Base-by-base conservation (phyloP, 2,113 vertebrate genomes). In the Boleophthalmus pectinirostris region DNA sequence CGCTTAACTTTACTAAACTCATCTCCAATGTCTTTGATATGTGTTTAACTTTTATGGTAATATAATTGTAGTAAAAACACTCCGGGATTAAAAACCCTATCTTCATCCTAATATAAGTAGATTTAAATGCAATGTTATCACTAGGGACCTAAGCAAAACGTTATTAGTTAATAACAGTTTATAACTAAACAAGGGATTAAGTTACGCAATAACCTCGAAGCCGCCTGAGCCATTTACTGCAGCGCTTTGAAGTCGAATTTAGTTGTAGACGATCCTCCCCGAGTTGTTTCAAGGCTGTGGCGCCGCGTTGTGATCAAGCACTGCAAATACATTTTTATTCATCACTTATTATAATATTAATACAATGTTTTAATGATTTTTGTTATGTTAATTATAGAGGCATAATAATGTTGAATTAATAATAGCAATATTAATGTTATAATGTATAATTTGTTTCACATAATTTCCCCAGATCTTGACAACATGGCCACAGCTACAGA, bases 401-500 rank as follows among this genome's bases (percentile, higher is more conserved):
- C 18, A n/a, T 53, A 8, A 20, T 20, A 16, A 9, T 53, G 51
- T 53, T n/a, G 51, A n/a, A 20, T 9, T 10, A 35, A 63, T 12
- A 64, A 9, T 20, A 63, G 35, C 20, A 33, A 16, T 33, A 20
- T 33, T 9, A 4, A 11, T 33, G 2, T 35, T 14, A 56, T 10
- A 56, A 56, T 21, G 53, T 56, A 14, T 24, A 25, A 10, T 23
- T 24, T 57, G 21, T 57, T 57, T 1, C 33, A 2, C 5, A 63
- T 25, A 3, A 57, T 24, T 24, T 25, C 23, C 0, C 3, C 56
- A 75, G 88, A 90, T 89, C 90, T 87, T 67, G 81, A 92, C 89
- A 80, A 86, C 81, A 98, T 98, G 96, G 95, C 95, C 84, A 94
- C 92, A 0, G 91, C 94, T 1, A 93, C 94, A 82, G 96, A 99